These are phyloP conservation scores for Euplexia lucipara DNA, from an alignment of 2,888 invertebrate genomes.

Conservation along the genomic window DNA sequence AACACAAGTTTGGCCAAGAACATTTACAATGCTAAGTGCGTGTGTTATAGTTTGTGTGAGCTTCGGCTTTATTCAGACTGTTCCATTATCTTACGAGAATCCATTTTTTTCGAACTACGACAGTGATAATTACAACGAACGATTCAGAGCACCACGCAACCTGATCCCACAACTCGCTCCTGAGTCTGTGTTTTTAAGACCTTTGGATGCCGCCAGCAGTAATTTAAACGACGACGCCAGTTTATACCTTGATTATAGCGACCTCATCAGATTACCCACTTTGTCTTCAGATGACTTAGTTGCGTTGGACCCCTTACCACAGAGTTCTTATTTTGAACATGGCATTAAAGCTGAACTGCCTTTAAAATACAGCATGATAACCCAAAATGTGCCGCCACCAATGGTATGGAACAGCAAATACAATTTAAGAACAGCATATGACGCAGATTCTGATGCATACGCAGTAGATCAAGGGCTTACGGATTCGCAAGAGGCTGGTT, in stretches of 20 bases:
- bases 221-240: conserved; percentile 24
- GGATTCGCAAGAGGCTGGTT: conserved; percentile 43
- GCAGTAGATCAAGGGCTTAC: conserved; percentile 29
- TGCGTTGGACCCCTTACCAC: conserved; percentile 31
- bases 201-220: conserved; percentile 15
- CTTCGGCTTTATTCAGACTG: conserved; percentile 44
- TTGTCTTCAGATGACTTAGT: conserved; percentile 21
- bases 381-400: conserved; percentile 30
- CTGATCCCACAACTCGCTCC: conserved; percentile 8
- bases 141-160: conserved; percentile 29
- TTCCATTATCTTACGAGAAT: conserved; percentile 41
- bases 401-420: conserved; percentile 39
- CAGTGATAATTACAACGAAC: conserved; percentile 23
- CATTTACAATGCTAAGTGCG: conserved; percentile 49
- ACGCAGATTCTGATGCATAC: conserved; percentile 28
- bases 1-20: conserved; percentile 32
- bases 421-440: conserved; percentile 28
- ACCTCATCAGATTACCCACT: conserved; percentile 39
- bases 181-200: conserved; percentile 33
- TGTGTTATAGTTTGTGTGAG: conserved; percentile 46
- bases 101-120: conserved; percentile 35
- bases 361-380: conserved; percentile 27
- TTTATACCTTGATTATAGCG: conserved; percentile 24
- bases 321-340: conserved; percentile 42
- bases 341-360: conserved; percentile 33